Evolutionary conservation across 2,797 vertebrate species (phyloP).

Genomic region (Xiphorhynchus erythropygius): DNA sequence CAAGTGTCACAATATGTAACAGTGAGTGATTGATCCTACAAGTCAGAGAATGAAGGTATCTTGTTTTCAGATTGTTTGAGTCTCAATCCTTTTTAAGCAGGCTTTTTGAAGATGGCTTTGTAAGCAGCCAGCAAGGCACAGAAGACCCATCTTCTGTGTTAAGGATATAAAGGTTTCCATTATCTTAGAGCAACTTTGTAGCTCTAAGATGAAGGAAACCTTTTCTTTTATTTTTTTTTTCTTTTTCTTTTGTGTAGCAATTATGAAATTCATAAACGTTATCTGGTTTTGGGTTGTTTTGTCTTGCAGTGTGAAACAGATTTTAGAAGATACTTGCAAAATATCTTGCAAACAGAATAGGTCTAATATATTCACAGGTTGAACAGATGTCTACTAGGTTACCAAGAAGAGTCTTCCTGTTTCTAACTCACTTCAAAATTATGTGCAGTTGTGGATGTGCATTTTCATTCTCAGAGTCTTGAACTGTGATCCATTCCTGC

Average conservation of each 20-base stretch:
- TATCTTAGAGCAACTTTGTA: not conserved
- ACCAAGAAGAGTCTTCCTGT: not conserved
- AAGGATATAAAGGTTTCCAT: not conserved
- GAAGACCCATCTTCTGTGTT: not conserved
- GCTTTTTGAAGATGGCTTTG: not conserved
- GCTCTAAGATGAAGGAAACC: not conserved
- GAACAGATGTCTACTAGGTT: not conserved
- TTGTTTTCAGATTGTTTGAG: not conserved
- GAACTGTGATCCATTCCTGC: not conserved
- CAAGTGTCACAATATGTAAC: not conserved
- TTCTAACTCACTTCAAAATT: not conserved
- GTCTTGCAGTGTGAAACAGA: not conserved
- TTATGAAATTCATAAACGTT: not conserved
- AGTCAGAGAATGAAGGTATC: not conserved
- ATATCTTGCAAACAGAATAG: not conserved
- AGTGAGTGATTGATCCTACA: not conserved
- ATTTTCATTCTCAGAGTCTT: not conserved
- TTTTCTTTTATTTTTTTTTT: not conserved
- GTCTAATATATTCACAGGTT: not conserved
- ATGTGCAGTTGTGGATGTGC: accelerated
- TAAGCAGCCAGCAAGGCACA: not conserved
- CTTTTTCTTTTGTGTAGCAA: not conserved
- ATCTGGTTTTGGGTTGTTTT: not conserved
- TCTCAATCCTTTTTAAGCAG: not conserved
- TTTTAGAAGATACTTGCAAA: not conserved